Evolutionary conservation across 1,140 invertebrate genomes (phyloP).

Genomic region (Saxidomus purpurata): DNA sequence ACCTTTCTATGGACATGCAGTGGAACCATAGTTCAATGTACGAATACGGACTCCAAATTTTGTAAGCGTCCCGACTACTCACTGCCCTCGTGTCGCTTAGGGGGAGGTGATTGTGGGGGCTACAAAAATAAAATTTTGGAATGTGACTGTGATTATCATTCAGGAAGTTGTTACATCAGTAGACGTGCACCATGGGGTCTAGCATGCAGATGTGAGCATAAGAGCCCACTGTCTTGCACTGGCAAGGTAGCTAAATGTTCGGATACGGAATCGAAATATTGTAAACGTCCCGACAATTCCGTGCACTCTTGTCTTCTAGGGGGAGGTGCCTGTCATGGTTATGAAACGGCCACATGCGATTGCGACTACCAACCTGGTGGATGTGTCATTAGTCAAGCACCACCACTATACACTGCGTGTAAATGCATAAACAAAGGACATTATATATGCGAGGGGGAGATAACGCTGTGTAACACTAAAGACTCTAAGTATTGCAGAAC

Average conservation of each 20-base stretch:
- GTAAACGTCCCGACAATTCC: not conserved
- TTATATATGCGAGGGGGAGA: not conserved
- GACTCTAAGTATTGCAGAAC: not conserved
- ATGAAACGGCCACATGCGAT: constrained; percentile 11
- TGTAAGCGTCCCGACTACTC: too few relatives aligned
- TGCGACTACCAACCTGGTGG: constrained; percentile 9
- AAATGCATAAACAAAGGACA: not conserved
- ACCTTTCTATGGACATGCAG: too few relatives aligned
- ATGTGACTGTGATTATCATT: constrained; percentile 32
- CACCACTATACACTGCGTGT: not conserved
- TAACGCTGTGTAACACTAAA: not conserved
- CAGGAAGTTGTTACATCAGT: not conserved
- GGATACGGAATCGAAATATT: not conserved
- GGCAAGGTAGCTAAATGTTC: not conserved
- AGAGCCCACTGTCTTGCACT: not conserved
- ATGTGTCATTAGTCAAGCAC: not conserved
- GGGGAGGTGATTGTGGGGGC: too few relatives aligned
- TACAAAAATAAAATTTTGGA: too few relatives aligned
- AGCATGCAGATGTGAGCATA: not conserved
- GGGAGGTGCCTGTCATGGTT: not conserved
- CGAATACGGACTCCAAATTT: too few relatives aligned
- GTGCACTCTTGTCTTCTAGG: not conserved
- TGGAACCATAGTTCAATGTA: too few relatives aligned
- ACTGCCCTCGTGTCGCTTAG: too few relatives aligned
- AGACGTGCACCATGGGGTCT: not conserved